Evolutionary conservation across 2,888 invertebrate genomes (phyloP), one percentile per base, ranked within the genome.

Genomic region (Lepidochrysops patricia): DNA sequence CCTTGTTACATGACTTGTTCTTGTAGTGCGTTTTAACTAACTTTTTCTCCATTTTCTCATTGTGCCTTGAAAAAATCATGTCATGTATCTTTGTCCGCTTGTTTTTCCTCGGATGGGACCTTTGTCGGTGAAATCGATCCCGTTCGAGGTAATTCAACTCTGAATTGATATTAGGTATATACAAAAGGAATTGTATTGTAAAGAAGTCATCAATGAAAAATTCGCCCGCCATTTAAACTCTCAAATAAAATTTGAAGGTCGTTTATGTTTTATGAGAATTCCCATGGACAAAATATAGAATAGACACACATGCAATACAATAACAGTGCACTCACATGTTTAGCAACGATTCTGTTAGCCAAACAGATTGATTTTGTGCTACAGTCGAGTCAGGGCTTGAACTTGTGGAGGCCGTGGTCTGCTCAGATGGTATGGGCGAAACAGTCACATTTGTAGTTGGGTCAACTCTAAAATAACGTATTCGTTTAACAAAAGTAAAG

Each of bases 21-120:
- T 58, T 58, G 0, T 93, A 90, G 68, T 95, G 94, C 62, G 90
- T 91, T 71, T 94, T 94, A 0, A 94, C 83, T 89, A 96, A 91
- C 57, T 92, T 90, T 70, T 94, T 95, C 74, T 96, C 95, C 96
- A 96, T 96, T 62, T 94, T 93, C 64, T 92, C 90, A 69, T 96
- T 96, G 76, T 96, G 96, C 71, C 94, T 94, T 69, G 63, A 58
- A 19, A 25, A 25, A 50, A 60, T 49, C n/a, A 23, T 54, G 29
- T 54, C 12, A 2, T 15, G 15, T 27, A 19, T 9, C 13, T 52
- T 26, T 9, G 13, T 26, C 27, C 13, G 1, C 1, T n/a, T 34
- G 12, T 54, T 56, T 29, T n/a, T n/a, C n/a, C n/a, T n/a, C n/a
- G n/a, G n/a, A n/a, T n/a, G n/a, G n/a, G n/a, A n/a, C n/a, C n/a